Evolutionary conservation across 2,113 vertebrate genomes (phyloP), one percentile per base, ranked within the genome.

Genomic region (Pycnonotus jocosus): DNA sequence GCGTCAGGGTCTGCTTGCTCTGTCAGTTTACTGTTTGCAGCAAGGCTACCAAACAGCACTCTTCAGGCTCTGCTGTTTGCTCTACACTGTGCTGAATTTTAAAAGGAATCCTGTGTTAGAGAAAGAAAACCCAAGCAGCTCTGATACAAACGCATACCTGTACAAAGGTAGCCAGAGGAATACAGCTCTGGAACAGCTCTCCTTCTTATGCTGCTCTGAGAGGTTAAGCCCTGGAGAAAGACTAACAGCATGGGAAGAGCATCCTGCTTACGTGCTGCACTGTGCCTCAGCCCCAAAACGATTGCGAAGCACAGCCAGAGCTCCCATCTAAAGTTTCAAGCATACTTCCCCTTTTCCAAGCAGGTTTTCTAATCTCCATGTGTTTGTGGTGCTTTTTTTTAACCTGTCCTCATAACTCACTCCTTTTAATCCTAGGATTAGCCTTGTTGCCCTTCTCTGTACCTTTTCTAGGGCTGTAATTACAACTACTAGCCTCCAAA

Each of bases 341-440:
- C 4, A 2, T 35, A 50, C 10, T 62, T 54, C 25, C 10, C 25
- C 30, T 87, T 78, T 86, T 69, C 28, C 38, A 61, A 6, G 11
- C 5, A 68, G 48, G 27, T 90, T 79, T 89, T 85, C 77, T 93
- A 88, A 72, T 35, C 83, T 66, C 62, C 42, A 6, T 18, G 47
- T 3, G 4, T 86, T 83, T 74, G 28, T 31, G 17, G 56, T 31
- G 47, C 1, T 2, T 35, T 79, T 71, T 70, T 88, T 91, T 88
- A 50, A 83, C 60, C 73, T 76, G 93, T 82, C 97, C 97, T 97
- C 93, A 31, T 71, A 90, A 95, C 69, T 93, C 91, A 77, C 90
- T 95, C 91, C 90, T 78, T 78, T 88, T 92, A 95, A 97, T 94
- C 95, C 90, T 27, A 58, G 86, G 95, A 93, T 91, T 97, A 97